Conservation (phyloP, 1,140 invertebrate genomes). For the Drosophila malerkotliana region DNA sequence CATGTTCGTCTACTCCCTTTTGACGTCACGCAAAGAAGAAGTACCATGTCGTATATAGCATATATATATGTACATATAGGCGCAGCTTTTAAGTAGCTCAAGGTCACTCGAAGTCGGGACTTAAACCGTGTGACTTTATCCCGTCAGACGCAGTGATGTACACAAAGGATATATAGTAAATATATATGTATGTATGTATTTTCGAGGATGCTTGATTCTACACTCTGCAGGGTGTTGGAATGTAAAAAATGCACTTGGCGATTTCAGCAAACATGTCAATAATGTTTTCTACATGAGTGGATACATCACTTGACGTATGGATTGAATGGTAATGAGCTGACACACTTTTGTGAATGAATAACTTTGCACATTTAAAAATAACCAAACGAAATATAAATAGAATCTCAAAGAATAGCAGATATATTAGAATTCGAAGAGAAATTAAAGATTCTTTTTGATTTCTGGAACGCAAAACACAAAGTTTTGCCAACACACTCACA, state of each 20-base stretch:
- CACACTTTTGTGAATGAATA: slow-evolving; percentile 18
- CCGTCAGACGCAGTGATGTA: slow-evolving; percentile 2
- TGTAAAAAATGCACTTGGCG: slow-evolving; percentile 3
- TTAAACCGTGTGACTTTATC: slow-evolving; percentile 10
- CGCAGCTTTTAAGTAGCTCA: slow-evolving; percentile 66
- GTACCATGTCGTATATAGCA: slow-evolving; percentile 22
- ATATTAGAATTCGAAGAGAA: not conserved
- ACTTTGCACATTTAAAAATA: not conserved
- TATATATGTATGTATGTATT: not conserved
- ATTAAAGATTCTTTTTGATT: not conserved
- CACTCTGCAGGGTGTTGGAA: not conserved
- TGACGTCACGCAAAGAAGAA: slow-evolving; percentile 55
- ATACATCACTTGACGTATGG: slow-evolving; percentile 21
- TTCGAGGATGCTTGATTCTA: slow-evolving; percentile 8
- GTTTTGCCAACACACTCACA: slow-evolving; percentile 10
- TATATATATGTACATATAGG: slow-evolving; percentile 43
- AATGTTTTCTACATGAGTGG: slow-evolving; percentile 13
- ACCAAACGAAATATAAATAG: not conserved
- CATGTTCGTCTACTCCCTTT: slow-evolving; percentile 44
- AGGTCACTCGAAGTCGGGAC: slow-evolving; percentile 57
- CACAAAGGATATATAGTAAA: slow-evolving; percentile 7
- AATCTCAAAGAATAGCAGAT: not conserved
- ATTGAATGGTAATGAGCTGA: slow-evolving; percentile 22
- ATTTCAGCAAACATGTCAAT: slow-evolving; percentile 7
- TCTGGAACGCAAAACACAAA: slow-evolving; percentile 6